A percentile compares a stretch with the other conserved stretches of the same genome.
Conservation (phyloP, 2,888 invertebrate species). For the Busseola fusca region DNA sequence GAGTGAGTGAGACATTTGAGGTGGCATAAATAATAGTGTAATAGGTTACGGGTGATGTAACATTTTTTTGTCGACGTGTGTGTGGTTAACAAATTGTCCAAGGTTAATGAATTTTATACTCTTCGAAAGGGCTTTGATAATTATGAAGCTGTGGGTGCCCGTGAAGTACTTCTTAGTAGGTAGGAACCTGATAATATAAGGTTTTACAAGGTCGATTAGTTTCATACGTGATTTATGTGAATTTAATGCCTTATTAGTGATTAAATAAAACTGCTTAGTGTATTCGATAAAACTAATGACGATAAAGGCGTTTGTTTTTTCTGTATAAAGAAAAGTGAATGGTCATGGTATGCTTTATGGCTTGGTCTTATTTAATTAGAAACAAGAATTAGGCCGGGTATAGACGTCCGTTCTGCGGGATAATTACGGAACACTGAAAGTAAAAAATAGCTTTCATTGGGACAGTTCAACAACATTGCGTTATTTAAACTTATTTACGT, state of each 20-base stretch:
- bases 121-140: slow-evolving; percentile 41
- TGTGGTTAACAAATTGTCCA: slow-evolving; percentile 44
- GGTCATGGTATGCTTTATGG: neutral
- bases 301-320: too few relatives aligned
- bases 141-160: slow-evolving; percentile 4
- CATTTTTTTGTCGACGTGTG: slow-evolving; percentile 48
- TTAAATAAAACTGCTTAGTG: neutral
- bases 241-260: slow-evolving; percentile 8
- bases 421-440: too few relatives aligned
- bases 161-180: slow-evolving; percentile 6
- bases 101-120: slow-evolving; percentile 40
- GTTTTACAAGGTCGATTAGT: slow-evolving; percentile 18
- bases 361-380: slow-evolving; percentile 8
- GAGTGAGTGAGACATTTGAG: slow-evolving; percentile 31
- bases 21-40: slow-evolving; percentile 40
- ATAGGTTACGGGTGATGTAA: slow-evolving; percentile 57
- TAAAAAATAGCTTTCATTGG: too few relatives aligned
- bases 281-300: neutral
- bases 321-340: neutral
- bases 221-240: slow-evolving; percentile 4
- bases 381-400: neutral
- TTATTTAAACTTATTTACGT: too few relatives aligned
- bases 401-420: neutral
- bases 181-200: neutral
- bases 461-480: too few relatives aligned